A percentile compares a stretch with the other conserved stretches of the same genome.
Conservation (phyloP, 2,888 invertebrate species). For the Yponomeuta malinellus region DNA sequence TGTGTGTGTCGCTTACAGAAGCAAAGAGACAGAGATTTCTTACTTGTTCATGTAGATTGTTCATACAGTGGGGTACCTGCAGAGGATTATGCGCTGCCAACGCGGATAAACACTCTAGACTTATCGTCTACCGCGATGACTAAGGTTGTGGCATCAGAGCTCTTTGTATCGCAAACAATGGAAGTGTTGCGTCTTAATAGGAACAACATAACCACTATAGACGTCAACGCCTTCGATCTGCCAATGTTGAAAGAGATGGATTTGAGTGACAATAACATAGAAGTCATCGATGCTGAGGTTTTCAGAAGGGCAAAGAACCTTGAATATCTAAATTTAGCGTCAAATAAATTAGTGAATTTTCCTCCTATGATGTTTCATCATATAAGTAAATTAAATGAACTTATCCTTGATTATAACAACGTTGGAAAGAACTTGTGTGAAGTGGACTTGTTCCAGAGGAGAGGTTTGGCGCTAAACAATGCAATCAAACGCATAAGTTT, state of each 20-base stretch:
- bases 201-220: constrained; percentile 46
- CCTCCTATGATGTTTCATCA: constrained; percentile 52
- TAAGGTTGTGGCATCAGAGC: constrained; percentile 29
- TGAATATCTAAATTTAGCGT: constrained; percentile 57
- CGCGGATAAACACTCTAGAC: constrained; percentile 42
- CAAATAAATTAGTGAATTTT: constrained; percentile 57
- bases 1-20: constrained; percentile 35
- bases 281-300: constrained; percentile 46
- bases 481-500: constrained; percentile 51
- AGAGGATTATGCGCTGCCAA: constrained; percentile 38
- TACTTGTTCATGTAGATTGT: constrained; percentile 39
- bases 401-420: constrained; percentile 61
- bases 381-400: constrained; percentile 49
- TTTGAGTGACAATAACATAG: constrained; percentile 55
- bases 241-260: constrained; percentile 53
- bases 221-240: constrained; percentile 39
- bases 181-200: constrained; percentile 41
- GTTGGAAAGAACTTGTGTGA: constrained; percentile 48
- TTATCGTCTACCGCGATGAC: constrained; percentile 52
- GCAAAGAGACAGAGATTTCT: constrained; percentile 16
- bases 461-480: constrained; percentile 51
- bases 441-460: constrained; percentile 51
- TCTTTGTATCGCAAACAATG: constrained; percentile 43
- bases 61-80: constrained; percentile 36
- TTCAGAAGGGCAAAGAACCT: constrained; percentile 55